phyloP scores from a whole-genome alignment of 2,888 invertebrate species.

The Phymatocera aterrima region DNA sequence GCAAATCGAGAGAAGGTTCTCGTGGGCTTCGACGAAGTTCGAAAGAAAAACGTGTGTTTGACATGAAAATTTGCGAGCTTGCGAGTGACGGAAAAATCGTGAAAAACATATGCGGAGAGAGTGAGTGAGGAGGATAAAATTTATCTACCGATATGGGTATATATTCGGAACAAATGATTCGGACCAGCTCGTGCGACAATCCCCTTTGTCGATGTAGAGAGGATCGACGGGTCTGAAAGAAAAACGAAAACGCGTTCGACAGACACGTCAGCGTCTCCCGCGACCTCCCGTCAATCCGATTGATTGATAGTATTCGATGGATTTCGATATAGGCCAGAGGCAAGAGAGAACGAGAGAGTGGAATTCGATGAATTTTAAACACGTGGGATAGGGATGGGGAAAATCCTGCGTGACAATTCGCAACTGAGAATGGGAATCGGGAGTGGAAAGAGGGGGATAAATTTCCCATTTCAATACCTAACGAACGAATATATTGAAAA shows the following conservation, averaged over 20 bases:
- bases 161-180: neutral
- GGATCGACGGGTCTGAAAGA: constrained; percentile 1
- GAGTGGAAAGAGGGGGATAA: neutral
- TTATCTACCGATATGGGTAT: too few species aligned
- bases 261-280: constrained; percentile 18
- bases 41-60: neutral
- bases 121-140: neutral
- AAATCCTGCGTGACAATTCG: neutral
- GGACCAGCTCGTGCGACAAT: neutral
- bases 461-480: neutral
- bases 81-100: neutral
- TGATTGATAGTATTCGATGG: constrained; percentile 22
- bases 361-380: constrained; percentile 29
- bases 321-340: neutral
- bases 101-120: neutral
- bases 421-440: neutral
- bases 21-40: too few species aligned
- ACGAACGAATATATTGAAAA: too few species aligned
- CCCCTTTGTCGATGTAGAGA: neutral
- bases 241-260: neutral
- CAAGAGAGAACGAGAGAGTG: too few species aligned
- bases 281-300: constrained; percentile 8
- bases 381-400: neutral
- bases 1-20: too few species aligned
- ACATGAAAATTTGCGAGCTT: neutral